Evolutionary conservation across 2,113 vertebrate genomes (phyloP), one percentile per base, ranked within the genome.

Genomic region (Heloderma charlesbogerti): DNA sequence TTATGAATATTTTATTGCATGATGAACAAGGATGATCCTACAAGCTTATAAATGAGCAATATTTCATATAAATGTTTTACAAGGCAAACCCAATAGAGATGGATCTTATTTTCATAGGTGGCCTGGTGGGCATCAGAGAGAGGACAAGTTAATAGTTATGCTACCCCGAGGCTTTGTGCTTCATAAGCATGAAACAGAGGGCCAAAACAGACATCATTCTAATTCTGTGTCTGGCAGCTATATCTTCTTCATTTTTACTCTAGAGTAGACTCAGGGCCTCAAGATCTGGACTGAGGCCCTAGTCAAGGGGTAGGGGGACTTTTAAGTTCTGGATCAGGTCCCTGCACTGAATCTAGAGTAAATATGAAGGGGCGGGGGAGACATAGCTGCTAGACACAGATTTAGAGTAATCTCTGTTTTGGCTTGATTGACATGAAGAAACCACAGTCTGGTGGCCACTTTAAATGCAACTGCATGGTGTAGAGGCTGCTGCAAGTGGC

Each of bases 61-160:
- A 87, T 96, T 96, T 93, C 86, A 92, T 91, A 92, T 93, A 96
- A 97, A 94, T 97, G 95, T 94, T 97, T 96, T 95, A 93, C 89
- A 96, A 95, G 89, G 85, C 94, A 96, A 93, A 93, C 37, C 88
- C 94, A 87, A 93, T 74, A 82, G 89, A 91, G 89, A 87, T 95
- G 27, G 48, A 92, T 94, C 74, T 95, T 95, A 91, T 94, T 96
- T 95, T 95, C 94, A 82, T 89, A 93, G 34, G 51, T 93, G 40
- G 91, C 89, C 82, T 90, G 31, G 91, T 95, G 94, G 34, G 86
- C 81, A 71, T 89, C 92, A 87, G 91, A 94, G 93, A 95, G 94
- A 92, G 89, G 31, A 91, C 15, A 79, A 67, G 25, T 63, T 2
- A 94, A 92, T 72, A 88, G 86, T 80, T 86, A 82, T 94, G 78